A percentile compares a stretch with the other conserved stretches of the same genome.
Conservation (phyloP, 23 tunicate species). For the Pegea sp. region DNA sequence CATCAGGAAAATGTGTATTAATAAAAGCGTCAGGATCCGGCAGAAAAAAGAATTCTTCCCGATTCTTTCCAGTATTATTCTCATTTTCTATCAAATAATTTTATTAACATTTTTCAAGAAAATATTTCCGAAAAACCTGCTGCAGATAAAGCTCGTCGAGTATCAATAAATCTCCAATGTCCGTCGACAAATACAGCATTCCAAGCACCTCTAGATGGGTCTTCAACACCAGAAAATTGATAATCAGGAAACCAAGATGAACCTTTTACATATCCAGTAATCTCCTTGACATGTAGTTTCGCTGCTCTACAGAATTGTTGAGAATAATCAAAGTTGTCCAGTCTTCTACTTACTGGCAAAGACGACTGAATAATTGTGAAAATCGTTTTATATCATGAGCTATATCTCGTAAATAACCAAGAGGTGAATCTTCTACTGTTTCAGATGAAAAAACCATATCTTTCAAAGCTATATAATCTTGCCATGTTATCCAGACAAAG, state of each 20-base stretch:
- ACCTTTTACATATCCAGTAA: constrained; percentile 49
- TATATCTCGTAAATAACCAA: too few species aligned
- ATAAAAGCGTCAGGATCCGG: constrained; percentile 59
- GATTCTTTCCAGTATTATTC: too few species aligned
- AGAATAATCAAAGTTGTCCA: too few species aligned
- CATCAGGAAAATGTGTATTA: constrained; percentile 51
- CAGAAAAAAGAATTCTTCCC: constrained; percentile 62
- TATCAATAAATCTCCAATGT: constrained; percentile 69
- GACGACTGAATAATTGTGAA: too few species aligned
- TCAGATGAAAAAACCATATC: too few species aligned
- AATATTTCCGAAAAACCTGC: neutral
- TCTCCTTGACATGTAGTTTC: too few species aligned
- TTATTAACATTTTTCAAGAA: neutral
- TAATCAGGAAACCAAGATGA: constrained; percentile 48
- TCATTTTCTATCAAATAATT: neutral
- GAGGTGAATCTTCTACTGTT: too few species aligned
- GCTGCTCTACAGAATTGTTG: too few species aligned
- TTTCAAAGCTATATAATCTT: too few species aligned
- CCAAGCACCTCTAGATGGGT: constrained; percentile 61
- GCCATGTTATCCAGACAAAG: too few species aligned
- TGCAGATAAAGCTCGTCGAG: constrained; percentile 19
- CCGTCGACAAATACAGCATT: constrained; percentile 47
- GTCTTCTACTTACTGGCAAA: too few species aligned
- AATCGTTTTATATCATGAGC: too few species aligned
- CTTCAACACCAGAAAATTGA: constrained; percentile 12